Base-by-base conservation (phyloP, 2,797 vertebrate species). In the Chloroceryle inda region DNA sequence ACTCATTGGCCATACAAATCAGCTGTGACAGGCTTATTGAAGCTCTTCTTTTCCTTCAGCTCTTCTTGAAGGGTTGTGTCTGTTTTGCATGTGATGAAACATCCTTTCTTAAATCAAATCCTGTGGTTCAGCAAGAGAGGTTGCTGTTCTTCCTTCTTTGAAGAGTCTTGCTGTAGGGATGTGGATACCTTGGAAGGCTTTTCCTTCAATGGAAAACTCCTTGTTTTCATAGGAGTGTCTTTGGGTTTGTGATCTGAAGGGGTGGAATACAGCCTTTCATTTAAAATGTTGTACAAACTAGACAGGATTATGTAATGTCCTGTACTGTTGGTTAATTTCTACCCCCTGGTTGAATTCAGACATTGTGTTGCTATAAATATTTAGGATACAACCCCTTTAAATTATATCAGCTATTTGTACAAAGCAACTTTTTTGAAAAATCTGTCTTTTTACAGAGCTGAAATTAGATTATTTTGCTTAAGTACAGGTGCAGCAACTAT, bases 231-330 rank as follows among this genome's bases (percentile, higher is more conserved):
- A 91, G 24, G 47, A 81, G 12, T 44, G 38, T 64, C 53, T 85
- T 87, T 66, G 45, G 22, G 40, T 66, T 58, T 76, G 37, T 49
- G 66, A 84, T 69, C 89, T 62, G 37, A 69, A 61, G 42, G 53
- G 40, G 33, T 77, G 78, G 82, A 89, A 89, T 89, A 91, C 85
- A 50, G n/a, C 85, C 68, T 89, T 82, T 71, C 29, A 21, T 63
- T 89, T 94, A 91, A 89, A 92, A 91, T 87, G 67, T 19, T 59
- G 37, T 74, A 37, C 82, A 68, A 80, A 83, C 61, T 58, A 77
- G 86, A 77, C 81, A 91, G 79, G 42, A 38, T 95, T 89, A 94
- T 88, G 87, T 94, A 75, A 91, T 80, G 73, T 91, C 89, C 89
- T 81, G 38, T 76, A 37, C 47, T 13, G 4, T 22, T 91, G 53